phyloP scores from a whole-genome alignment of 2,888 invertebrate species.

The Calameuta filiformis region DNA sequence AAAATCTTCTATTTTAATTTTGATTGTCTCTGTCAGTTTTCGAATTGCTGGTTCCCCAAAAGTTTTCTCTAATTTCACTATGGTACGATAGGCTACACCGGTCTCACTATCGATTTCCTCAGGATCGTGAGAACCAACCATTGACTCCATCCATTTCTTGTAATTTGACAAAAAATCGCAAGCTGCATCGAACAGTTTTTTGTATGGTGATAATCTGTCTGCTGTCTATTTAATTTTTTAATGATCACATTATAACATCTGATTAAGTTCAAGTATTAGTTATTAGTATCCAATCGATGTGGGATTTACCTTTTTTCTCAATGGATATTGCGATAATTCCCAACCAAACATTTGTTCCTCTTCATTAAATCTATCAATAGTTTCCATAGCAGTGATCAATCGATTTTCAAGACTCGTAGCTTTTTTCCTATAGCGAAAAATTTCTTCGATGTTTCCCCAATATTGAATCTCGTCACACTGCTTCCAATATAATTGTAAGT shows the following conservation, averaged over 20 bases:
- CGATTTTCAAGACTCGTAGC: constrained; percentile 80
- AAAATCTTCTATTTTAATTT: constrained; percentile 85
- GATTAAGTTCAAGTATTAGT: background rate
- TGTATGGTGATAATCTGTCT: constrained; percentile 86
- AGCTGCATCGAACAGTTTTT: constrained; percentile 89
- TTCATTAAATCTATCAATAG: constrained; percentile 89
- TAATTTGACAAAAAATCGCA: constrained; percentile 86
- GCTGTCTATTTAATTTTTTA: constrained; percentile 67
- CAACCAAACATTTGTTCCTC: constrained; percentile 91
- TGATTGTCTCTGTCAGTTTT: constrained; percentile 76
- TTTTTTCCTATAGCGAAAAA: constrained; percentile 84
- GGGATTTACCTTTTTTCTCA: constrained; percentile 73
- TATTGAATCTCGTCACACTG: constrained; percentile 88
- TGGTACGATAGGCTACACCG: constrained; percentile 75
- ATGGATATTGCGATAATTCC: constrained; percentile 89
- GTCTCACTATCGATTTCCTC: constrained; percentile 89
- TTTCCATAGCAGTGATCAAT: constrained; percentile 77
- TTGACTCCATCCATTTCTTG: constrained; percentile 85
- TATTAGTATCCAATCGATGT: background rate
- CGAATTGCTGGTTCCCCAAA: constrained; percentile 80
- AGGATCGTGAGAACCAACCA: constrained; percentile 84
- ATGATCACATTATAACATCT: background rate
- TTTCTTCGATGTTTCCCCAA: constrained; percentile 87
- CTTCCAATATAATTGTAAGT: constrained; percentile 81
- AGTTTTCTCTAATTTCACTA: constrained; percentile 89